Base-by-base conservation (phyloP, 1,140 invertebrate genomes). In the Dinoponera quadriceps region DNA sequence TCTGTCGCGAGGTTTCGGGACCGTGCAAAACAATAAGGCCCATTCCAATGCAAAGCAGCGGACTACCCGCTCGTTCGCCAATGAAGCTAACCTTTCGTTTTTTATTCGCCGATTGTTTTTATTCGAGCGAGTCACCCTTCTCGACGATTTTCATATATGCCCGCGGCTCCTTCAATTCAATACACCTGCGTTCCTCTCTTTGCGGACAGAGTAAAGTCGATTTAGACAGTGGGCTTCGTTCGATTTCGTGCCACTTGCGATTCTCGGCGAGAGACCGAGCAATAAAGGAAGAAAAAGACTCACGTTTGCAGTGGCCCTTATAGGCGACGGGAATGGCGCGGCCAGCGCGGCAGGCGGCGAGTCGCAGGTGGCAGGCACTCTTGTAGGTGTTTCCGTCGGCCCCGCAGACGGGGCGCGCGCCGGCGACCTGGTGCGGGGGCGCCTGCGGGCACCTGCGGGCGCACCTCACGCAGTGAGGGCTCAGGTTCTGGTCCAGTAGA, bases 301-400 rank as follows among this genome's bases (percentile, higher is more conserved):
- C 94, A 97, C 97, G 95, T 94, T 96, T 96, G 95, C 98, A 99
- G 86, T 96, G 95, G 84, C 98, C 98, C 92, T 96, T 96, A 94
- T 98, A 98, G 33, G 97, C 97, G 48, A 98, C 95, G 51, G 97
- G 97, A 92, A 99, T 96, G 78, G 97, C 97, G 87, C 96, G 96
- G 71, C 97, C 97, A 73, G 96, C 95, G 87, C 96, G 95, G 93
- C 98, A 99, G 27, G 98, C 97, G 73, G 96, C 96, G 85, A 97
- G 96, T 89, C 97, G 95, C 91, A 99, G 95, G 92, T 98, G 97
- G 95, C 98, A 99, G 81, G 96, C 95, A 92, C 97, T 98, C 78
- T 96, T 96, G 94, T 99, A 99, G 33, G 98, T 98, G 82, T 96
- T 95, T 22, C 97, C 97, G 94, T 99, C 98, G 51, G 96, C 96